Conservation (phyloP, 2,113 vertebrate genomes). For the Excalfactoria chinensis region DNA sequence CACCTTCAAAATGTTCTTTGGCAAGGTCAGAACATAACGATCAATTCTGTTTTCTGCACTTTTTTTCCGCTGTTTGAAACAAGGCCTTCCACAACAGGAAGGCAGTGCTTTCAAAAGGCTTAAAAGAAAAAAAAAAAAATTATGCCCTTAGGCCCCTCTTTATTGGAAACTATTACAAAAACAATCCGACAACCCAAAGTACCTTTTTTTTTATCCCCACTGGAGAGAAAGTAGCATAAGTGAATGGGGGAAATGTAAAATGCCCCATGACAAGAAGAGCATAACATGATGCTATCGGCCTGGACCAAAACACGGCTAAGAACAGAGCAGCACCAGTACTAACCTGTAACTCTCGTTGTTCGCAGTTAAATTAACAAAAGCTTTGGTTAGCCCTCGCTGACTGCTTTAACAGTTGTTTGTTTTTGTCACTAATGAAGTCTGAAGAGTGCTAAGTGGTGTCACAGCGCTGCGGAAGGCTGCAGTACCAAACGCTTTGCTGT, state of each 20-base stretch:
- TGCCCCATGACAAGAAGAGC: conserved; percentile 27
- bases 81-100: conserved; percentile 34
- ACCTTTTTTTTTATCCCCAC: background rate
- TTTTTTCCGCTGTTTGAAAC: conserved; percentile 34
- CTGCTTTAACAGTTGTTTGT: conserved; percentile 78
- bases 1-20: conserved; percentile 47
- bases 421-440: conserved; percentile 80
- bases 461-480: conserved; percentile 1
- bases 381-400: conserved; percentile 73
- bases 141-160: background rate
- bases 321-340: conserved; percentile 60
- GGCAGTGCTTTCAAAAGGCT: conserved; percentile 42
- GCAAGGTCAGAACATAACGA: conserved; percentile 31
- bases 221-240: conserved; percentile 27
- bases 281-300: conserved; percentile 35
- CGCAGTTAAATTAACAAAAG: conserved; percentile 72
- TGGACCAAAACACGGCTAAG: conserved; percentile 42
- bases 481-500: conserved; percentile 77
- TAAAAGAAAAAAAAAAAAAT: background rate
- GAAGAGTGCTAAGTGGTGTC: conserved; percentile 64
- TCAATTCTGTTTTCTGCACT: conserved; percentile 1
- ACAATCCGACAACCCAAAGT: background rate
- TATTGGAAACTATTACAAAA: conserved; percentile 45
- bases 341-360: conserved; percentile 61
- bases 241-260: conserved; percentile 26